Evolutionary conservation across 2,888 invertebrate genomes (phyloP), one percentile per base, ranked within the genome.

Genomic region (Hemithea aestivaria): DNA sequence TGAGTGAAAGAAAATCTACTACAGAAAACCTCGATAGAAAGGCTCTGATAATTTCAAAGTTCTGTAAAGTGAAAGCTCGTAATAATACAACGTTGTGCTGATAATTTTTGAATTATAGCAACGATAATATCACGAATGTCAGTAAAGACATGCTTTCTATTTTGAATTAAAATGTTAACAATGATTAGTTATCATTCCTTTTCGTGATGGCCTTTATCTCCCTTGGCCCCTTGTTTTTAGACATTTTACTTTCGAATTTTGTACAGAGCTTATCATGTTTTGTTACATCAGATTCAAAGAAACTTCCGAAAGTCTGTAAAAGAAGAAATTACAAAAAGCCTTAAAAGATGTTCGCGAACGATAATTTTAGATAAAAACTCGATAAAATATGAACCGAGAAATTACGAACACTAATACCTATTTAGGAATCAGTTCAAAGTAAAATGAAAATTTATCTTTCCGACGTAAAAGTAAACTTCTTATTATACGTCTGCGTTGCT

Each of bases 61-160:
- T 44, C 33, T 30, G 38, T 36, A 32, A 38, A 38, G 45, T 42
- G 49, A 52, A 52, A 52, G 49, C 47, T 34, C 37, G 24, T 43
- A 44, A 44, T 38, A 27, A 31, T 35, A 44, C 37, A 40, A 34
- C 41, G 46, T 23, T 46, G 44, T 41, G 37, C 28, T 38, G 26
- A 39, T 35, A 31, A 45, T 41, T 43, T 47, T 30, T 16, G 27
- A 50, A 38, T 40, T 44, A 41, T 33, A 37, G 36, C 30, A 35
- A 35, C 22, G 53, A 53, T 53, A 45, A 46, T 42, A 53, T 53
- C 52, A 27, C 31, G 34, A 37, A 38, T 31, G 36, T 45, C 45
- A 40, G 29, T 37, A 35, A 37, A 30, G 39, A 40, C 37, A 42
- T 31, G 31, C 39, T 38, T 35, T 45, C 40, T 40, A 40, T 40